Evolutionary conservation across 35 echinoderm and acorn worm genomes (phyloP).

Genomic region (Apostichopus parvimensis): DNA sequence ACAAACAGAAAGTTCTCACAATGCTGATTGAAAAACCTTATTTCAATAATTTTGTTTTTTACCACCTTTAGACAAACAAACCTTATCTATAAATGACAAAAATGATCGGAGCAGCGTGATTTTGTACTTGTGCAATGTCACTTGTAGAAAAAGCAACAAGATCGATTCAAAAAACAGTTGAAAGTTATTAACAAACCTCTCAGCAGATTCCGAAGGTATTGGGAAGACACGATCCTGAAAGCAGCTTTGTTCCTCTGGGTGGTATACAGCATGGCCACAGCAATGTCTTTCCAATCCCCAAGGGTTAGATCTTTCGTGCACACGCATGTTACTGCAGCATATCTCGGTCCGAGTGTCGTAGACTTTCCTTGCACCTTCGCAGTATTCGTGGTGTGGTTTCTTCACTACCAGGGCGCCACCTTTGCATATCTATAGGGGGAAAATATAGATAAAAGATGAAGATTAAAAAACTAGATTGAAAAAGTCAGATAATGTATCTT

Average conservation of each 20-base stretch:
- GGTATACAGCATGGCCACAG: background rate
- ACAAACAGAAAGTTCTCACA: too few relatives aligned
- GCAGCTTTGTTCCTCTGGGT: conserved; percentile 12
- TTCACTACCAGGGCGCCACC: conserved; percentile 3
- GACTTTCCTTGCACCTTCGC: background rate
- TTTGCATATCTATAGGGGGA: background rate
- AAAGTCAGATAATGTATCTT: too few relatives aligned
- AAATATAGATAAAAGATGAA: background rate
- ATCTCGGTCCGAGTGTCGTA: conserved; percentile 9
- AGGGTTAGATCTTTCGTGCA: background rate
- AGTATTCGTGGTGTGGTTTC: conserved; percentile 8
- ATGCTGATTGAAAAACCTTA: too few relatives aligned
- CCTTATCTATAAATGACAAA: too few relatives aligned
- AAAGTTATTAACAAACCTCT: too few relatives aligned
- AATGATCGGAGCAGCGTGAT: too few relatives aligned
- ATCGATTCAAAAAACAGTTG: too few relatives aligned
- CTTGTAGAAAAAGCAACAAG: too few relatives aligned
- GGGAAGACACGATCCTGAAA: background rate
- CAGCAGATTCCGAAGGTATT: background rate
- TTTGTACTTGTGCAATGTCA: too few relatives aligned
- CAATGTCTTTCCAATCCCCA: conserved; percentile 10
- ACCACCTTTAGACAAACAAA: too few relatives aligned
- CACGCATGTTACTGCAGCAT: background rate
- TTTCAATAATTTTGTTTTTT: too few relatives aligned
- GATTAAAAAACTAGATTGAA: too few relatives aligned